phyloP scores from a whole-genome alignment of 1,140 invertebrate genomes.

The Phocides pigmalion region DNA sequence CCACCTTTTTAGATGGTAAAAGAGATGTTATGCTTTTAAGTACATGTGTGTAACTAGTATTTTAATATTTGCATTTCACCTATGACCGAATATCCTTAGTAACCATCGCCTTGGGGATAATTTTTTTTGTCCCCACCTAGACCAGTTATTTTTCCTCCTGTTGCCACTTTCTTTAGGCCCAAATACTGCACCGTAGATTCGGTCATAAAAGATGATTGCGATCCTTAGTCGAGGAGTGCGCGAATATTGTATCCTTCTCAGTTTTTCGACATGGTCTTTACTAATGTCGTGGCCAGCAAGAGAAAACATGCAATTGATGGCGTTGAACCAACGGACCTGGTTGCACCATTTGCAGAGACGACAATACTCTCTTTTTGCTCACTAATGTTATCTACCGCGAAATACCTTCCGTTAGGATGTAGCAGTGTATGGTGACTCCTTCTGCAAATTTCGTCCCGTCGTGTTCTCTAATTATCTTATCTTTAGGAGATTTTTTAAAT shows the following conservation, averaged over 20 bases:
- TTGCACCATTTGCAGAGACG: slow-evolving; percentile 7
- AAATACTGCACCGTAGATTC: slow-evolving; percentile 33
- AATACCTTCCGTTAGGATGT: no score
- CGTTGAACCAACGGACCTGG: not conserved
- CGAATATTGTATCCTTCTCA: slow-evolving; percentile 22
- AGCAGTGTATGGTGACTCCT: no score
- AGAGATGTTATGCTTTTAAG: no score
- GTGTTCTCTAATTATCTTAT: no score
- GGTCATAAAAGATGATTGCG: slow-evolving; percentile 43
- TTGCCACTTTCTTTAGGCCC: slow-evolving; percentile 26
- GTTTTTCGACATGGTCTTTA: slow-evolving; percentile 28
- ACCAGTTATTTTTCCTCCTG: slow-evolving; percentile 26
- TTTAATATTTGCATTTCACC: slow-evolving; percentile 30
- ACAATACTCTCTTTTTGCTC: slow-evolving; percentile 21
- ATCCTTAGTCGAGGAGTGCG: slow-evolving; percentile 45
- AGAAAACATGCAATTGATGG: slow-evolving; percentile 31
- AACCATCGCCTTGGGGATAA: slow-evolving; percentile 37
- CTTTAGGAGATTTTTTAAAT: no score
- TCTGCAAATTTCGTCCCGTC: no score
- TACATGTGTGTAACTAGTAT: not conserved
- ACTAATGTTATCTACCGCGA: no score
- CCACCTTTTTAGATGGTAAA: no score
- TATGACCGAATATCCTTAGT: slow-evolving; percentile 32
- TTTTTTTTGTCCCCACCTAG: slow-evolving; percentile 35
- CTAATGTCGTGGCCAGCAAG: slow-evolving; percentile 42